Base-by-base conservation (phyloP, 2,113 vertebrate species). In the Carassius gibelio region DNA sequence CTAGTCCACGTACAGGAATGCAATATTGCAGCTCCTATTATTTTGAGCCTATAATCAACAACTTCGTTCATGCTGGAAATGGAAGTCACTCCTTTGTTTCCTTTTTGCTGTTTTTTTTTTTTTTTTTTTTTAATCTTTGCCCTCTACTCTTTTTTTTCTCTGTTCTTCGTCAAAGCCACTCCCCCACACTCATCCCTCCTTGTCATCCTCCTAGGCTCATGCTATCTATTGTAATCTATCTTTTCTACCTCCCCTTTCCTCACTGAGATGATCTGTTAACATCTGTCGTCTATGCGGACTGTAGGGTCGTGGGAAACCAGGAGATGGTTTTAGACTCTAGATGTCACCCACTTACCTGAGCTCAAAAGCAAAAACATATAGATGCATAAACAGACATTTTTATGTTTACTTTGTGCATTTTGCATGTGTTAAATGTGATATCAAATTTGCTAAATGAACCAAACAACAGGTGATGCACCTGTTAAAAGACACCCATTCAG, bases 151-250 rank as follows among this genome's bases (percentile, higher is more conserved):
- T 84, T 74, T 59, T 59, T 68, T 66, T 17, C 75, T 55, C 75
- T 80, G 57, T 52, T 69, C 48, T 69, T 81, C 23, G 0, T 69
- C 42, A 69, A 17, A 4, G 61, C 17, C 80, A 81, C 80, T 81
- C 84, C 82, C 64, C 69, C 55, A 74, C 42, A 77, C 79, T 74
- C 52, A 68, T 75, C 76, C 72, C 61, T 87, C 81, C 52, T 75
- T 71, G 38, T 57, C 68, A 50, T 64, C 84, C 84, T 55, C 61
- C 55, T 36, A 34, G 23, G 13, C 64, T 75, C n/a, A 11, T 68
- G 26, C 48, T 82, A 82, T 68, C 77, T 66, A 61, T 62, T 75
- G 48, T 72, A 52, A 86, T 83, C 74, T 52, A 77, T 78, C 74
- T 78, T 48, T 68, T 38, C 76, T 75, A 62, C 38, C 83, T 80